Evolutionary conservation across 1,140 invertebrate genomes (phyloP).

Genomic region (Pachypsylla venusta): DNA sequence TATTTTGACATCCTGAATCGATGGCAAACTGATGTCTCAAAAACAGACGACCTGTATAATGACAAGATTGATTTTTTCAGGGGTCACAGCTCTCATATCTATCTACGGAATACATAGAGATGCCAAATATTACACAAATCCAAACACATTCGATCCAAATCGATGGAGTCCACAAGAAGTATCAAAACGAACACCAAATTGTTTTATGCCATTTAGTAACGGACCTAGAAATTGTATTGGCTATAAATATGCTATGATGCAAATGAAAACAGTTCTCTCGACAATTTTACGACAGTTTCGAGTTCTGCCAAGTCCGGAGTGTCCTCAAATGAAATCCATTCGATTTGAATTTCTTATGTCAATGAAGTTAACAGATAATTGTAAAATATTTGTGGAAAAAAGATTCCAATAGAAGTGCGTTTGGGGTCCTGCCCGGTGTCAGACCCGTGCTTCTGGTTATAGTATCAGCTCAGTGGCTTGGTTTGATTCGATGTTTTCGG

Average conservation of each 20-base stretch:
- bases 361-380: not conserved
- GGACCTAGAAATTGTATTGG: conserved; percentile 42
- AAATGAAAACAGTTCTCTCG: not conserved
- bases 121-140: not conserved
- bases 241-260: conserved; percentile 20
- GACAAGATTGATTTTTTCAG: no score
- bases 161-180: not conserved
- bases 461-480: no score
- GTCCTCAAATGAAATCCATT: not conserved
- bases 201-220: conserved; percentile 43
- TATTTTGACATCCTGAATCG: no score
- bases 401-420: no score
- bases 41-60: no score
- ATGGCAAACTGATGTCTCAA: no score
- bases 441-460: no score
- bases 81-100: not conserved
- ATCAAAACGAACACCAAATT: conserved; percentile 29
- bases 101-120: not conserved
- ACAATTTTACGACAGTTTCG: not conserved
- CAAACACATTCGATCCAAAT: not conserved
- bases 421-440: no score
- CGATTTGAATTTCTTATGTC: not conserved
- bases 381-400: no score
- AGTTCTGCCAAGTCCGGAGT: not conserved
- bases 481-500: no score